Base-by-base conservation (phyloP, 2,888 invertebrate genomes). In the Melolontha melolontha region DNA sequence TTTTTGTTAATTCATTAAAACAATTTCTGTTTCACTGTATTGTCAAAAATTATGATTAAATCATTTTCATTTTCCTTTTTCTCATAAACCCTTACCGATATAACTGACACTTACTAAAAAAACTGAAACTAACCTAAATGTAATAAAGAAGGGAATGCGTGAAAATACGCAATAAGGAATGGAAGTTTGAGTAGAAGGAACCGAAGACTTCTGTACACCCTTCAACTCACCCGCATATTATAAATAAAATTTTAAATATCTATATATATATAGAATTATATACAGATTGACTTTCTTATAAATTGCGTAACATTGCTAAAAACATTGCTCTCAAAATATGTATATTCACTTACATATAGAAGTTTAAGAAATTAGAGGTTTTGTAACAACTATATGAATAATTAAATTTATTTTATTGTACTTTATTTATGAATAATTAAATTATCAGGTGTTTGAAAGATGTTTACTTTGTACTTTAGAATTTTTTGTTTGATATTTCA, bases 151-250 rank as follows among this genome's bases (percentile, higher is more conserved):
- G 74, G 75, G 75, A 75, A 75, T 73, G 72, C 74, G 74, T 70
- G 64, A 14, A 49, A 55, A 67, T 22, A 71, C 72, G 71, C 65
- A 72, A 72, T 16, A 79, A 81, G 81, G 81, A 81, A 81, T 82
- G 81, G 81, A 81, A 77, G 71, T 74, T 79, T 81, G 81, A 82
- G 80, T 80, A 75, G 77, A 80, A 81, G 81, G 81, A 74, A 80
- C 78, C 77, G 81, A 82, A 82, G 82, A 82, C 82, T 82, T 82
- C 82, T 82, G 81, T 80, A 79, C 78, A 74, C 73, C 74, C 69
- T 75, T 70, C 76, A 72, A 80, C 77, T 75, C 79, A 79, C 78
- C 72, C 79, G 78, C 75, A 75, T 76, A 47, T 57, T 8, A 51
- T 34, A 27, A 64, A 49, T 40, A 11, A 40, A 40, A 16, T 41